A percentile compares a stretch with the other conserved stretches of the same genome.
These are phyloP conservation scores for Ceratina australensis DNA, from an alignment of 1,140 invertebrate species.

Conservation along the genomic window DNA sequence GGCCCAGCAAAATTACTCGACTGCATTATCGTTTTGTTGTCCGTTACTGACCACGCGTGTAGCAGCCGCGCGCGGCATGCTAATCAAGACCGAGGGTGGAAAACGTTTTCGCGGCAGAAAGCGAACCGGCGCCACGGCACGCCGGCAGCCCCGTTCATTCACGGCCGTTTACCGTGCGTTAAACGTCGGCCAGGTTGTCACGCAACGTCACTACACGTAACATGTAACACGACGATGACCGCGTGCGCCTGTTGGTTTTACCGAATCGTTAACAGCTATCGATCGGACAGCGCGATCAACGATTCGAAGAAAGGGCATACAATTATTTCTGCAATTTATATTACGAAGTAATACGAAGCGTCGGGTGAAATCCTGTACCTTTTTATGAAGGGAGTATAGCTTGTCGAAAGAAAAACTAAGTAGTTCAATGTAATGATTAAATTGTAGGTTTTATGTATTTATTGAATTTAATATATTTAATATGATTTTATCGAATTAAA, in stretches of 20 bases:
- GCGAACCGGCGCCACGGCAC: neutral
- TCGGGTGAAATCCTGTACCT: too few relatives aligned
- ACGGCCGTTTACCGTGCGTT: slow-evolving; percentile 48
- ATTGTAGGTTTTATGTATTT: too few relatives aligned
- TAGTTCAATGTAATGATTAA: too few relatives aligned
- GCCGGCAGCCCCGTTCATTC: slow-evolving; percentile 34
- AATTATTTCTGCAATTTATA: too few relatives aligned
- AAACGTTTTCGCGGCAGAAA: slow-evolving; percentile 46
- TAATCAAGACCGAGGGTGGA: slow-evolving; percentile 39
- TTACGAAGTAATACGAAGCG: too few relatives aligned
- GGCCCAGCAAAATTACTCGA: slow-evolving; percentile 26
- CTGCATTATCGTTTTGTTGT: slow-evolving; percentile 52
- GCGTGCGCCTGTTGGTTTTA: neutral
- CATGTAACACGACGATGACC: slow-evolving; percentile 20
- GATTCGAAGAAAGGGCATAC: too few relatives aligned
- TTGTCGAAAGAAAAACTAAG: too few relatives aligned
- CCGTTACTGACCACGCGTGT: slow-evolving; percentile 22
- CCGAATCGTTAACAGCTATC: slow-evolving; percentile 1
- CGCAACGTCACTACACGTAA: slow-evolving; percentile 41
- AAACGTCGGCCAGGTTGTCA: slow-evolving; percentile 46
- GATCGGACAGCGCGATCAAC: too few relatives aligned
- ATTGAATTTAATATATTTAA: too few relatives aligned
- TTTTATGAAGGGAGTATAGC: too few relatives aligned
- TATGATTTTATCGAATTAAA: too few relatives aligned
- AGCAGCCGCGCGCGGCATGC: slow-evolving; percentile 9